Percentiles rank a stretch among this genome's conserved stretches.
Evolutionary conservation across 2,113 vertebrate genomes (phyloP).

Genomic region (Philantomba maxwellii): DNA sequence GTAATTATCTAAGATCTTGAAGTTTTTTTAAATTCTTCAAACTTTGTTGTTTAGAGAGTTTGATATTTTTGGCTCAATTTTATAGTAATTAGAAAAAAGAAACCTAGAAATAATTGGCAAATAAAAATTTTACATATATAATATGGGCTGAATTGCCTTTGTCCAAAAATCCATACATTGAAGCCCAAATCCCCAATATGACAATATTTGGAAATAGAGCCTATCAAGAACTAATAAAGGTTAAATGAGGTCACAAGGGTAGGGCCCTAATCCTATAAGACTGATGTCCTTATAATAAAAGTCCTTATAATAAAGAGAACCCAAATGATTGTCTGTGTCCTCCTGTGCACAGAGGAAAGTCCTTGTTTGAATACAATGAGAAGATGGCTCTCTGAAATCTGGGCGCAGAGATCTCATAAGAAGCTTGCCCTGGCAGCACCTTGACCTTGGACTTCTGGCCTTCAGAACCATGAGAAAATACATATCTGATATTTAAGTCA

Average conservation of each 20-base stretch:
- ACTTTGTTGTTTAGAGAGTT: background rate
- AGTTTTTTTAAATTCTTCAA: background rate
- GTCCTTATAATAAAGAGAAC: background rate
- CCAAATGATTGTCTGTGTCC: background rate
- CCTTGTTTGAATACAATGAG: background rate
- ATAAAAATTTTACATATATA: background rate
- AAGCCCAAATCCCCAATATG: background rate
- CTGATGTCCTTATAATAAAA: background rate
- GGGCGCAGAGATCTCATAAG: background rate
- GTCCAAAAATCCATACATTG: background rate
- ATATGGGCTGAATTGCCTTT: background rate
- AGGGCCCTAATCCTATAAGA: background rate
- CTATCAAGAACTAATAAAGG: background rate
- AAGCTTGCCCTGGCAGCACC: background rate
- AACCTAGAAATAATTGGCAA: background rate
- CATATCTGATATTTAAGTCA: background rate
- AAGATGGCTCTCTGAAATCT: background rate
- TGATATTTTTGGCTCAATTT: background rate
- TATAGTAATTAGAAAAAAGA: background rate
- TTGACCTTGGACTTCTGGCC: background rate
- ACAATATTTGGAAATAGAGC: background rate
- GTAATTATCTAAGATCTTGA: background rate
- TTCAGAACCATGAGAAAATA: background rate
- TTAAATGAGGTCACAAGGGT: background rate
- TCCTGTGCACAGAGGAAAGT: background rate